phyloP scores from a whole-genome alignment of 2,888 invertebrate genomes.

The Clusia tigrina region DNA sequence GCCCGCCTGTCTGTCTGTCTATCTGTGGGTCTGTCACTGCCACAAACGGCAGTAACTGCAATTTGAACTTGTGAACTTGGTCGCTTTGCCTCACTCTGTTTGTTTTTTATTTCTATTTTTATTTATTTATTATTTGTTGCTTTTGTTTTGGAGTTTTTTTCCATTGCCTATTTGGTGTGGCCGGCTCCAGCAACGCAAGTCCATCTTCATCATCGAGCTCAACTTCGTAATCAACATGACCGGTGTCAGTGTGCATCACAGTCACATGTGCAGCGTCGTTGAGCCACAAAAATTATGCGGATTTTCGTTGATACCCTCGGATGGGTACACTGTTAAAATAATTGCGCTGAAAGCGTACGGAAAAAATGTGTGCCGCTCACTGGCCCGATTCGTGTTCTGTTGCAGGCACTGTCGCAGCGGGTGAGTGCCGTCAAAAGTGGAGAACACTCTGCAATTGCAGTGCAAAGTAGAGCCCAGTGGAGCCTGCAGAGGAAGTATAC shows the following conservation, averaged over 20 bases:
- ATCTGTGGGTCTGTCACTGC: neutral
- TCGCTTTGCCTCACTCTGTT: slow-evolving; percentile 37
- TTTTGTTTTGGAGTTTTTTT: slow-evolving; percentile 14
- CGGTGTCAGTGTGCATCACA: slow-evolving; percentile 15
- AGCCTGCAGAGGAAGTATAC: too few relatives aligned
- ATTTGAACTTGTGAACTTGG: slow-evolving; percentile 49
- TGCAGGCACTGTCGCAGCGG: too few relatives aligned
- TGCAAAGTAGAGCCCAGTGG: too few relatives aligned
- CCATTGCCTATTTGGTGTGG: neutral
- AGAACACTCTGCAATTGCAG: too few relatives aligned
- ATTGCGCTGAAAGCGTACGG: too few relatives aligned
- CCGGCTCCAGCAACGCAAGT: slow-evolving; percentile 17
- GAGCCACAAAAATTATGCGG: neutral
- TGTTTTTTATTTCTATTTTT: slow-evolving; percentile 22
- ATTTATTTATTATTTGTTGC: slow-evolving; percentile 12
- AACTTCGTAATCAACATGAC: neutral
- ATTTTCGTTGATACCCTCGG: neutral
- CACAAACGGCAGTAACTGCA: slow-evolving; percentile 1
- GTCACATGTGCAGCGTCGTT: slow-evolving; percentile 18
- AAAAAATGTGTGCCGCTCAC: too few relatives aligned
- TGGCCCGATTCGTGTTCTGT: too few relatives aligned
- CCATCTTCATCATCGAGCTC: slow-evolving; percentile 20
- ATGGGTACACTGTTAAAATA: neutral
- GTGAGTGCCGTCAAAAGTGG: too few relatives aligned
- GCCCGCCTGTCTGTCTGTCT: too few relatives aligned